Conservation (phyloP, 2,797 vertebrate species). For the Acestrorhynchus altus region DNA sequence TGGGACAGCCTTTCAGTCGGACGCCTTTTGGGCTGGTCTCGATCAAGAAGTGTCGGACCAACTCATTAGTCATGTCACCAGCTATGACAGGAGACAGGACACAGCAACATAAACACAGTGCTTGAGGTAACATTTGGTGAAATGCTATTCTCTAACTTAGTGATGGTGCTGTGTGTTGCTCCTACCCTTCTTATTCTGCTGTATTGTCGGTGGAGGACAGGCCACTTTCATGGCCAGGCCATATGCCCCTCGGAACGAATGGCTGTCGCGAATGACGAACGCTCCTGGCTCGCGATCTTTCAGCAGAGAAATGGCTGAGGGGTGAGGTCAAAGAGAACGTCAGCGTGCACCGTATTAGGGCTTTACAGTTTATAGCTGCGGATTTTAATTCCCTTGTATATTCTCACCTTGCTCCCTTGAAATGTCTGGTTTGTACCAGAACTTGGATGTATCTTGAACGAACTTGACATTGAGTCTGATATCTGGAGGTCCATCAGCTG, state of each 20-base stretch:
- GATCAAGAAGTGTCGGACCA: constrained; percentile 97
- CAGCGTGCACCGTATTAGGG: not conserved
- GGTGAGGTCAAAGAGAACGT: not conserved
- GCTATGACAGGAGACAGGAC: constrained; percentile 47
- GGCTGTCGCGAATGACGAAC: constrained; percentile 96
- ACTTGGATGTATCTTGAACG: constrained; percentile 98
- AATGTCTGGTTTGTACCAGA: constrained; percentile 98
- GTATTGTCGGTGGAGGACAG: constrained; percentile 90
- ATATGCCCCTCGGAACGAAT: constrained; percentile 96
- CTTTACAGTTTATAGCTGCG: not conserved
- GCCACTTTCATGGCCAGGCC: constrained; percentile 98
- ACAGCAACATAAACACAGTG: not conserved
- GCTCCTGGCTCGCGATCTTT: constrained; percentile 94
- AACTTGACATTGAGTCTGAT: constrained; percentile 95
- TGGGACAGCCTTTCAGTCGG: constrained; percentile 96
- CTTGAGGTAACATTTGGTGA: not conserved
- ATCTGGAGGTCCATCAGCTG: constrained; percentile 90
- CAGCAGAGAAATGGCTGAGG: constrained; percentile 88
- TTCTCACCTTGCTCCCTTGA: constrained; percentile 93
- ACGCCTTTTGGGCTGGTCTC: constrained; percentile 95
- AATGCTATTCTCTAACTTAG: constrained; percentile 6
- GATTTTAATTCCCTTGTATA: not conserved
- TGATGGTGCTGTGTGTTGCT: not conserved
- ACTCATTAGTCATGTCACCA: constrained; percentile 89
- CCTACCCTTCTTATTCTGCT: constrained; percentile 92